Evolutionary conservation across 2,113 vertebrate species (phyloP).

Genomic region (Tauraco erythrolophus): DNA sequence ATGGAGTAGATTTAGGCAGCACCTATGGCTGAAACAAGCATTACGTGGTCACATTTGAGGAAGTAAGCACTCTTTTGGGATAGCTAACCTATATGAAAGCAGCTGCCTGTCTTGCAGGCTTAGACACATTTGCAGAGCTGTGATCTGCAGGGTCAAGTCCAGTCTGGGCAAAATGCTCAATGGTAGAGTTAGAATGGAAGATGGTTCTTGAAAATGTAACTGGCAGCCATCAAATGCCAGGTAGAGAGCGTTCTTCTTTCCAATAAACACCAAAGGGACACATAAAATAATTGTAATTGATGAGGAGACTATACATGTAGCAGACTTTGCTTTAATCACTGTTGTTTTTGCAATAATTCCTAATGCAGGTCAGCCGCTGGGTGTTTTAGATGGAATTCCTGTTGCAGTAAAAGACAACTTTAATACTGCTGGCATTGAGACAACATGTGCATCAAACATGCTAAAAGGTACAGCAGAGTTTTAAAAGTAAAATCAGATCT

Average conservation of each 20-base stretch:
- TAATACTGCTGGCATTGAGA: conserved; percentile 87
- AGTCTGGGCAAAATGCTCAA: background rate
- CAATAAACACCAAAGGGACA: background rate
- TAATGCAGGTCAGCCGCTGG: conserved; percentile 81
- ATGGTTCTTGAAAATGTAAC: background rate
- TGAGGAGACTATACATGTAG: background rate
- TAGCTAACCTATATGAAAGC: background rate
- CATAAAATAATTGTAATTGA: background rate
- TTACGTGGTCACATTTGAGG: background rate
- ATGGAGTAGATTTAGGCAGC: background rate
- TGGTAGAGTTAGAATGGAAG: background rate
- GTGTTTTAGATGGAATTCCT: conserved; percentile 93
- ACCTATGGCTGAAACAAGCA: background rate
- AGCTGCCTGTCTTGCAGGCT: background rate
- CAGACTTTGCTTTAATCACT: background rate
- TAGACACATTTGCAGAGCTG: background rate
- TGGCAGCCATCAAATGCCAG: background rate
- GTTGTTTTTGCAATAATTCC: background rate
- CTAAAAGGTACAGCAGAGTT: conserved; percentile 83
- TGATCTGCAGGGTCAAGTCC: background rate
- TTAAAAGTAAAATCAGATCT: background rate
- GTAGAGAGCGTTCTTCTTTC: background rate
- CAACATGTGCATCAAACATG: conserved; percentile 96
- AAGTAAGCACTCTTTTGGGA: background rate
- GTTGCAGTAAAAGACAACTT: conserved; percentile 97